Conservation (phyloP, 2,797 vertebrate genomes). For the Anisognathus igniventris region DNA sequence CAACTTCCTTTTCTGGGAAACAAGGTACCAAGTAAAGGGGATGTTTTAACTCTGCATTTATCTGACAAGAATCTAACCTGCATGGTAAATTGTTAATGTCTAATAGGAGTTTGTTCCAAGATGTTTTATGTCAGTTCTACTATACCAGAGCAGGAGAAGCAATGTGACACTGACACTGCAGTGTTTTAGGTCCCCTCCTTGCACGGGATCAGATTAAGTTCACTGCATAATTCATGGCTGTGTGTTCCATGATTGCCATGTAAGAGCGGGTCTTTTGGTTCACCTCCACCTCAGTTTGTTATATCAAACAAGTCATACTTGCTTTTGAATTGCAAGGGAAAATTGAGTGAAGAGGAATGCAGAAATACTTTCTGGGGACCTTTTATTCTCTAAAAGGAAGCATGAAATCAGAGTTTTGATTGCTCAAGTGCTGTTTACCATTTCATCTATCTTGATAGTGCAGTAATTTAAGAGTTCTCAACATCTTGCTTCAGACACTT, state of each 20-base stretch:
- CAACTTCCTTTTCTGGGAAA: slow-evolving; percentile 72
- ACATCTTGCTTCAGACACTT: not conserved
- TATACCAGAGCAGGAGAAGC: not conserved
- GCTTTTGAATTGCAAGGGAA: slow-evolving; percentile 23
- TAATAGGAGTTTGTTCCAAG: slow-evolving; percentile 44
- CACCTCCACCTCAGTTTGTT: slow-evolving; percentile 13
- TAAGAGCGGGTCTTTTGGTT: slow-evolving; percentile 33
- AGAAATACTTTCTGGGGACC: slow-evolving; percentile 41
- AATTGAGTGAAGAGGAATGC: slow-evolving; percentile 26
- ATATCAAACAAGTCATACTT: slow-evolving; percentile 2
- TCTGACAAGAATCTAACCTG: slow-evolving; percentile 65
- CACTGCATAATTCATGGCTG: slow-evolving; percentile 46
- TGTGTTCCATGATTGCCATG: not conserved
- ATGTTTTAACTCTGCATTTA: slow-evolving; percentile 58
- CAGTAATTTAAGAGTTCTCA: slow-evolving; percentile 48
- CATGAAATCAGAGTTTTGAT: slow-evolving; percentile 47
- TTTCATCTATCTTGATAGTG: slow-evolving; percentile 41
- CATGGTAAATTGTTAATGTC: slow-evolving; percentile 42
- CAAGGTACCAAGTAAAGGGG: slow-evolving; percentile 60
- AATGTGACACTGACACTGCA: not conserved
- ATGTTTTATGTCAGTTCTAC: slow-evolving; percentile 33
- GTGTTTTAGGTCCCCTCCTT: not conserved
- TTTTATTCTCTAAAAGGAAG: slow-evolving; percentile 50
- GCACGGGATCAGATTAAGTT: slow-evolving; percentile 23
- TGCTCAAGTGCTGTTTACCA: slow-evolving; percentile 32